A percentile compares a stretch with the other conserved stretches of the same genome.
Conservation (phyloP, 2,113 vertebrate genomes). For the Colius striatus region DNA sequence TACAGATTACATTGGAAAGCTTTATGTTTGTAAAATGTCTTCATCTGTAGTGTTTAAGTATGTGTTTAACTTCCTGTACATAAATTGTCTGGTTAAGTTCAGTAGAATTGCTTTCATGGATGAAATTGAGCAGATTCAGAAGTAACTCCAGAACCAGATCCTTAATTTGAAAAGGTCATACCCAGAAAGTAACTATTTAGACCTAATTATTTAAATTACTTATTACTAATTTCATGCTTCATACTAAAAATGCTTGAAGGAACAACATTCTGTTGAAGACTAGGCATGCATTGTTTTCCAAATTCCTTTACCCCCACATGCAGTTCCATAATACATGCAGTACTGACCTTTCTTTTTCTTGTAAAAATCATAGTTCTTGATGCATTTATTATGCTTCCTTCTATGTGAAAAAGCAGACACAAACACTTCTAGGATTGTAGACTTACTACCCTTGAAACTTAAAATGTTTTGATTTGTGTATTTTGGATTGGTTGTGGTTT, state of each 20-base stretch:
- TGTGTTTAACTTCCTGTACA: not conserved
- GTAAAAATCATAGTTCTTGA: not conserved
- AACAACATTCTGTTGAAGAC: slow-evolving; percentile 54
- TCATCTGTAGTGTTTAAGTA: not conserved
- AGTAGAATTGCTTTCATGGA: not conserved
- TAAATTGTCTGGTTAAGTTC: not conserved
- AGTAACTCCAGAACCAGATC: not conserved
- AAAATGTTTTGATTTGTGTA: not conserved
- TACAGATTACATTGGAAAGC: not conserved
- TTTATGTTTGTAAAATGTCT: not conserved
- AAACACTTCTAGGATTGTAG: not conserved
- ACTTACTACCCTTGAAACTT: not conserved
- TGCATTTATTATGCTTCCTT: not conserved
- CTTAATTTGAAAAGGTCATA: slow-evolving; percentile 10
- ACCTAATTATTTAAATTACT: slow-evolving; percentile 25
- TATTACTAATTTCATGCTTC: slow-evolving; percentile 9
- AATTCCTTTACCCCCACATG: slow-evolving; percentile 72
- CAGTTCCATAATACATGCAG: slow-evolving; percentile 50
- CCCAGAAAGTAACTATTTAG: slow-evolving; percentile 25
- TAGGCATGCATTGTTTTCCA: slow-evolving; percentile 60
- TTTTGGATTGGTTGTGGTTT: too few relatives aligned
- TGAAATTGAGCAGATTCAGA: slow-evolving; percentile 21
- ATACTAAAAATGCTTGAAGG: slow-evolving; percentile 55
- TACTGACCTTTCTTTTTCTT: slow-evolving; percentile 60
- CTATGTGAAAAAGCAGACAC: not conserved